Base-by-base conservation (phyloP, 2,888 invertebrate genomes). In the Cantharis rufa region DNA sequence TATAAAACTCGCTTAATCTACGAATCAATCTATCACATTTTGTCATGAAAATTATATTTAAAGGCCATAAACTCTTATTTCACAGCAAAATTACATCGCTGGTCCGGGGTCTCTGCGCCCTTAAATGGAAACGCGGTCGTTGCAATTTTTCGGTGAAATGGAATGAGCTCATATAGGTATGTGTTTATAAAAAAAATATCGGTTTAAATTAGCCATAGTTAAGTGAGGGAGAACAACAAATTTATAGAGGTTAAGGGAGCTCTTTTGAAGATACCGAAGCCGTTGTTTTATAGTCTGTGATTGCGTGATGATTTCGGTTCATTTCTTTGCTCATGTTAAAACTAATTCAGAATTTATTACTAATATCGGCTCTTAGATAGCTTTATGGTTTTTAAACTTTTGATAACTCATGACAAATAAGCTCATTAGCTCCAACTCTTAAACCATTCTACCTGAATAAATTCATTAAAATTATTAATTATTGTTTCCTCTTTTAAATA, bases 1-100 rank as follows among this genome's bases (percentile, higher is more conserved):
- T 84, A 83, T 81, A 73, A 81, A 79, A 79, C 81, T 74, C 72
- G 81, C 80, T 80, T 84, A 84, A 84, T 86, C 84, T 83, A 82
- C 84, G 84, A 84, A 86, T 86, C 86, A 85, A 86, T 86, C 85
- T 84, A 86, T 86, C 86, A 86, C 85, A 84, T 84, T 86, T 86
- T 85, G 86, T 86, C 86, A 85, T 84, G 85, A 86, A 86, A 86
- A 86, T 86, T 86, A 84, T 82, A 82, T 81, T 81, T 78, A 83
- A 84, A 83, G 83, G 82, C 83, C 83, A 82, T 83, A 83, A 82
- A 82, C 80, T 76, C 79, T 69, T 73, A 71, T 81, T 79, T 80
- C 80, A 82, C 74, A 69, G 78, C 79, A 75, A 81, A 80, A 80
- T 83, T 83, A 80, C 82, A 81, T 78, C 79, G 73, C 70, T 66